These are phyloP conservation scores for Rhamphomyia laevipes DNA, from an alignment of 2,888 invertebrate genomes.

Conservation along the genomic window DNA sequence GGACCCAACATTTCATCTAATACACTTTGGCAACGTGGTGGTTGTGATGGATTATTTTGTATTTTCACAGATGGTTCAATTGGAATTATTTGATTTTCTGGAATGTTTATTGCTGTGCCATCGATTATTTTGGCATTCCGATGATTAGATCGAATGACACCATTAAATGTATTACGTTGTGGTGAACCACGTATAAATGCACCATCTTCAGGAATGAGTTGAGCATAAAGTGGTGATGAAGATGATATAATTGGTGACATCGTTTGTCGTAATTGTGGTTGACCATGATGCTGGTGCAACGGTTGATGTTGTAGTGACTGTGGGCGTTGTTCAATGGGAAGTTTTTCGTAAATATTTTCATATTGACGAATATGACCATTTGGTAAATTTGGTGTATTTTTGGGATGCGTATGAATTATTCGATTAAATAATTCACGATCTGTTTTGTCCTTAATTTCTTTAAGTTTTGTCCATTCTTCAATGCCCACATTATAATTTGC, in stretches of 20 bases:
- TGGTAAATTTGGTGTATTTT: not conserved
- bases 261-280: constrained; percentile 12
- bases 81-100: constrained; percentile 9
- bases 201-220: constrained; percentile 16
- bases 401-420: constrained; percentile 19
- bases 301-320: not conserved
- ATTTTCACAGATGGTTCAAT: constrained; percentile 6
- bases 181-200: constrained; percentile 29
- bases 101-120: constrained; percentile 17
- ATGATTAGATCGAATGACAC: constrained; percentile 21
- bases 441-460: constrained; percentile 32
- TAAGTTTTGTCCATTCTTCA: constrained; percentile 30
- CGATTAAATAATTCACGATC: constrained; percentile 31
- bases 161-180: constrained; percentile 33
- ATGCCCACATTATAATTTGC: constrained; percentile 19
- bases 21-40: constrained; percentile 33
- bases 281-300: constrained; percentile 19
- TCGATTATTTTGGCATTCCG: constrained; percentile 27
- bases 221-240: constrained; percentile 14
- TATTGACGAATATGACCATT: constrained; percentile 20
- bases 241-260: constrained; percentile 7
- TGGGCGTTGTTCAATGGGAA: constrained; percentile 4
- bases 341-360: constrained; percentile 18
- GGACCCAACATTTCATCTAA: constrained; percentile 25
- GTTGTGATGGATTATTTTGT: constrained; percentile 10